Percentiles rank a stretch among this genome's conserved stretches.
Evolutionary conservation across 2,113 vertebrate species (phyloP).

Genomic region (Dicentrarchus labrax): DNA sequence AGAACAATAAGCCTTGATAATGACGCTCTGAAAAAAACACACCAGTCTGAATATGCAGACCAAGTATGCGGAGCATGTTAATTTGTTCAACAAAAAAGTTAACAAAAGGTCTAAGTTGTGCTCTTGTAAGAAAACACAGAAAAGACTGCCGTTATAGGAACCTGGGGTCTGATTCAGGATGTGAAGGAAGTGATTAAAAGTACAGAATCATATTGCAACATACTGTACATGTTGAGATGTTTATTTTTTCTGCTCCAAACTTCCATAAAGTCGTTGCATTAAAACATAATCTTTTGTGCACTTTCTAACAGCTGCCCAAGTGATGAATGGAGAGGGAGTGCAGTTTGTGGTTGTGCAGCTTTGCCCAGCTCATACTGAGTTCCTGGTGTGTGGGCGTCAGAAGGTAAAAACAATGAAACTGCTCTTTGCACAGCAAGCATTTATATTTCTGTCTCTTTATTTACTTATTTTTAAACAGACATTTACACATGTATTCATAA

Average conservation of each 20-base stretch:
- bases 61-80: conserved; percentile 24
- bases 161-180: neutral
- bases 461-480: neutral
- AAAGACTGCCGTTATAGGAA: neutral
- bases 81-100: conserved; percentile 6
- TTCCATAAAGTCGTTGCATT: conserved; percentile 14
- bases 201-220: neutral
- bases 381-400: conserved; percentile 50
- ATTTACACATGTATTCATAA: neutral
- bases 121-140: neutral
- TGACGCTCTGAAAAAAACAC: conserved; percentile 28
- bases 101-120: neutral
- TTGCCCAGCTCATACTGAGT: conserved; percentile 38
- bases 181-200: conserved; percentile 4
- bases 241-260: conserved; percentile 2
- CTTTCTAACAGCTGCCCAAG: conserved; percentile 53
- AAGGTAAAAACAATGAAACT: conserved; percentile 30
- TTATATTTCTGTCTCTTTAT: neutral
- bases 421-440: conserved; percentile 10
- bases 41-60: conserved; percentile 35
- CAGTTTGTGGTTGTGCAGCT: conserved; percentile 64
- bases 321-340: conserved; percentile 58
- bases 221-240: neutral
- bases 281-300: conserved; percentile 22
- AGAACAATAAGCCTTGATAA: conserved; percentile 57